Evolutionary conservation across 2,113 vertebrate genomes (phyloP), one percentile per base, ranked within the genome.

Genomic region (Leucopsar rothschildi): DNA sequence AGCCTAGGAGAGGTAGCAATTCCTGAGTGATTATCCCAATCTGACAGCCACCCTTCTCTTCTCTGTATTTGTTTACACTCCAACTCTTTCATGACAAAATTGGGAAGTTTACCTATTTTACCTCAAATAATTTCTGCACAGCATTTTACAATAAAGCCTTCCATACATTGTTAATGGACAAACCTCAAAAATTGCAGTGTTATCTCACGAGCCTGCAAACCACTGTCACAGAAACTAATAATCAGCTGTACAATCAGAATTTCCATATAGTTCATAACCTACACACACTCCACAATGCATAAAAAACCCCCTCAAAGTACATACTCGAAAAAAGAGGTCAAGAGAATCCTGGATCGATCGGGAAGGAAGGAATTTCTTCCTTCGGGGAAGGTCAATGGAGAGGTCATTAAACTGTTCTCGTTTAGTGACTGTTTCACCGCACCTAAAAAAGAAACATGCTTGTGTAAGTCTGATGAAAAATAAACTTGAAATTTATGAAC

Each of bases 331-430:
- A 96, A 99, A 99, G 93, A 99, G 99, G 93, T 99, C 99, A 80
- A 99, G 98, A 33, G 99, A 99, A 97, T 99, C 99, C 93, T 99
- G 99, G 90, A 99, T 99, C 0, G 99, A 99, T 45, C 99, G 98
- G 49, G 99, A 97, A 17, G 99, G 98, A 27, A 99, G 97, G 8
- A 98, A 98, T 56, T 99, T 99, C 98, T 98, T 99, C 76, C 99
- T 98, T 71, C 99, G 98, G 25, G 99, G 99, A 76, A 99, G 98
- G 93, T 99, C 99, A 49, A 99, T 99, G 59, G 99, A 99, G 55
- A 99, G 98, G 91, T 99, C 99, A 76, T 99, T 99, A 96, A 99
- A 99, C 92, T 99, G 99, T 77, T 99, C 99, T 60, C 99, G 97
- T 96, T 99, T 99, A 70, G 96, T 99, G 92, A 99, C 99, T 27